These are phyloP conservation scores for Zaprionus bogoriensis DNA, from an alignment of 2,888 invertebrate species.

Conservation along the genomic window DNA sequence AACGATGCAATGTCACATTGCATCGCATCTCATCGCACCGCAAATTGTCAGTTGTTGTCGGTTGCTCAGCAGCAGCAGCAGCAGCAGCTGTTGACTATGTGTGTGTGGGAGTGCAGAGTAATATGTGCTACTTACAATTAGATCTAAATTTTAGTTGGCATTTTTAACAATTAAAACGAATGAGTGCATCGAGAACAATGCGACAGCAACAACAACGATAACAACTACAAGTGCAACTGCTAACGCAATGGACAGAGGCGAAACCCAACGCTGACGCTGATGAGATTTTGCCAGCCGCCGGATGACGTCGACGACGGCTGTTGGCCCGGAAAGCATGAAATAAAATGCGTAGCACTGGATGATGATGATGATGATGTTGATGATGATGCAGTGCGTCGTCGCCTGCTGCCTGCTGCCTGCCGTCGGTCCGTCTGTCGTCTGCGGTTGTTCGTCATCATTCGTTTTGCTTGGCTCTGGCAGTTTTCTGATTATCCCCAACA, in stretches of 20 bases:
- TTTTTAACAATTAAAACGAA: constrained; percentile 68
- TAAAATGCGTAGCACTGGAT: constrained; percentile 49
- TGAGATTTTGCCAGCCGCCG: constrained; percentile 33
- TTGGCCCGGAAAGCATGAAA: constrained; percentile 58
- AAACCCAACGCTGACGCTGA: constrained; percentile 41
- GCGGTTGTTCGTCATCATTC: constrained; percentile 51
- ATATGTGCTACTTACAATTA: constrained; percentile 38
- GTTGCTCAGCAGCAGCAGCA: too few species aligned
- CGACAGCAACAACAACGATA: constrained; percentile 11
- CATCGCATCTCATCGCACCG: neutral
- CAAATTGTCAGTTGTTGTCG: neutral
- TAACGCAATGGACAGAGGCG: constrained; percentile 6
- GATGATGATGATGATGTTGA: too few species aligned
- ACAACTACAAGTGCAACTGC: neutral
- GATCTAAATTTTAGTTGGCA: constrained; percentile 46
- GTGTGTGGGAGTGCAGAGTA: constrained; percentile 13
- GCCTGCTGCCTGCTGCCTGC: neutral
- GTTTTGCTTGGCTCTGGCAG: constrained; percentile 60
- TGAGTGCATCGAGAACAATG: constrained; percentile 37
- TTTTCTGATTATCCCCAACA: constrained; percentile 64
- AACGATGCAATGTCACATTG: neutral
- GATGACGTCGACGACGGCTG: constrained; percentile 38
- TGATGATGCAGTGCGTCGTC: constrained; percentile 58
- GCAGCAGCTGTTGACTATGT: neutral
- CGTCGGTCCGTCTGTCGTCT: constrained; percentile 9